Percentiles rank a stretch among this genome's conserved stretches.
phyloP scores from a whole-genome alignment of 2,797 vertebrate genomes.

The Sebastes jordani region DNA sequence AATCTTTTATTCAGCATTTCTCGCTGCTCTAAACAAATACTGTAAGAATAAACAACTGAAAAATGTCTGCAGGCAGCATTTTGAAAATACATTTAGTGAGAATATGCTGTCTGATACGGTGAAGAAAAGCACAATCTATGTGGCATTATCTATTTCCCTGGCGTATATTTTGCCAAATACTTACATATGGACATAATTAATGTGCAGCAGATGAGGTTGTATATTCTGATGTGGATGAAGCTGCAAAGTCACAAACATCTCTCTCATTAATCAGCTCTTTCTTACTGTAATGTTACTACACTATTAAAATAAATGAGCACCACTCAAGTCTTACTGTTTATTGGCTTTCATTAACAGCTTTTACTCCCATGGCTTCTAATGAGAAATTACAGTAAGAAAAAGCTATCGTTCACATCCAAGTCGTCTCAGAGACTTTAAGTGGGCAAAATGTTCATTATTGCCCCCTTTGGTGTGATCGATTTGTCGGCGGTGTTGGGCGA shows the following conservation, averaged over 20 bases:
- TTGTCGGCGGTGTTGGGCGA: neutral
- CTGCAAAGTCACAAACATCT: neutral
- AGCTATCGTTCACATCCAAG: constrained; percentile 1
- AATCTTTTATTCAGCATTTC: neutral
- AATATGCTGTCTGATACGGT: neutral
- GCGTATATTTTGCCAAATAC: neutral
- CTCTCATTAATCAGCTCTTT: constrained; percentile 13
- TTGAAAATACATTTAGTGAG: neutral
- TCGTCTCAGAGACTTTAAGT: neutral
- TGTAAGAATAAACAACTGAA: neutral
- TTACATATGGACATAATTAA: neutral
- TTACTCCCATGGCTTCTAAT: constrained; percentile 22
- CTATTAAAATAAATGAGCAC: constrained; percentile 47
- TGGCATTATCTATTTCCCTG: neutral
- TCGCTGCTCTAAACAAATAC: neutral
- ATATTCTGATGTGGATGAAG: neutral
- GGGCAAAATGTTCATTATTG: constrained; percentile 33
- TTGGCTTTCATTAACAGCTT: constrained; percentile 34
- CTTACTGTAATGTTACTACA: constrained; percentile 21
- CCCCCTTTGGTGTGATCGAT: constrained; percentile 26
- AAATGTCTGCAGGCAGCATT: neutral
- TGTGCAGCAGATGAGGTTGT: neutral
- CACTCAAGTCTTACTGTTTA: constrained; percentile 28
- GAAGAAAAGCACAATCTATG: neutral
- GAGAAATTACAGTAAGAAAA: constrained; percentile 11